phyloP scores from a whole-genome alignment of 2,888 invertebrate genomes.

The Thecocarcelia acutangulata region DNA sequence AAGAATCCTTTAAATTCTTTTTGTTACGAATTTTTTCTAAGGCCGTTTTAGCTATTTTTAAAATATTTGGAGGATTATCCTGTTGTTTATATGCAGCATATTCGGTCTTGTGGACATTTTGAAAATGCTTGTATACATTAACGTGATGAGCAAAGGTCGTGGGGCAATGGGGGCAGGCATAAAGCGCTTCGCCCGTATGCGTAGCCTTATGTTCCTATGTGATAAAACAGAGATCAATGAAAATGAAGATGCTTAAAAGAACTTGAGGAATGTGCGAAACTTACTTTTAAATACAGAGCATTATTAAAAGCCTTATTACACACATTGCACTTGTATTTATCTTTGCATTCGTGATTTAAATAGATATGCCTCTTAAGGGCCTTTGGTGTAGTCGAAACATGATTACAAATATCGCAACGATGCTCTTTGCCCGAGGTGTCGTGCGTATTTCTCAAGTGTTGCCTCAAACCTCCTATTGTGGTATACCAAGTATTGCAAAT shows the following conservation, averaged over 20 bases:
- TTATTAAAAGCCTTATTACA: slow-evolving; percentile 80
- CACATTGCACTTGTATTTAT: slow-evolving; percentile 78
- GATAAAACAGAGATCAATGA: slow-evolving; percentile 12
- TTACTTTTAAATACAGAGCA: slow-evolving; percentile 77
- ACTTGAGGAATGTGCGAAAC: slow-evolving; percentile 18
- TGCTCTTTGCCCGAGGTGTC: slow-evolving; percentile 75
- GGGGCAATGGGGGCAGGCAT: slow-evolving; percentile 79
- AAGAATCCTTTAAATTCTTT: too few relatives aligned
- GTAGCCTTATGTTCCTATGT: slow-evolving; percentile 79
- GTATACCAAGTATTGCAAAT: slow-evolving; percentile 79
- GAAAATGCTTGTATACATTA: too few relatives aligned
- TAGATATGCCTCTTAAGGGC: slow-evolving; percentile 79
- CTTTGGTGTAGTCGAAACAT: slow-evolving; percentile 77
- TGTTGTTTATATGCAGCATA: too few relatives aligned
- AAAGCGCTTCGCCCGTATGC: slow-evolving; percentile 79
- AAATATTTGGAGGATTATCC: slow-evolving; percentile 68
- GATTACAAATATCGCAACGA: slow-evolving; percentile 78
- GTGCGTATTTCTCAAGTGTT: slow-evolving; percentile 77
- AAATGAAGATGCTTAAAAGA: background rate
- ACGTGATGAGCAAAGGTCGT: too few relatives aligned
- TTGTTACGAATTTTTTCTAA: too few relatives aligned
- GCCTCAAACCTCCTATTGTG: slow-evolving; percentile 75
- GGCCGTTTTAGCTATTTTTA: too few relatives aligned
- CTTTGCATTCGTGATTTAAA: slow-evolving; percentile 78
- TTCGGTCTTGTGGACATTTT: too few relatives aligned